These are phyloP conservation scores for Steromphala cineraria DNA, from an alignment of 2,888 invertebrate genomes.

Conservation along the genomic window DNA sequence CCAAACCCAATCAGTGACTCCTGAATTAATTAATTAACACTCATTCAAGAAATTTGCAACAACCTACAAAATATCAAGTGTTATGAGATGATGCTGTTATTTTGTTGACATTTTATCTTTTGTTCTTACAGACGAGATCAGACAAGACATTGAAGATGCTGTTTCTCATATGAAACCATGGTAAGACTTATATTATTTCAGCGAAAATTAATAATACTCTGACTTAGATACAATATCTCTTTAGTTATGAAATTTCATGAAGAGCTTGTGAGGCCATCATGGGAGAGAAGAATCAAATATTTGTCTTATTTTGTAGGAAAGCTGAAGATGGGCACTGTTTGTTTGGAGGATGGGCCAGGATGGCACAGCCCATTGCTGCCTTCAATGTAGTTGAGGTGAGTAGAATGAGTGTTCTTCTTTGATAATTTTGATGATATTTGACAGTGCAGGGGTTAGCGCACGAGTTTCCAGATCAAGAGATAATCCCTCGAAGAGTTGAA, in stretches of 20 bases:
- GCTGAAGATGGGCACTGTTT: slow-evolving; percentile 84
- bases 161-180: slow-evolving; percentile 96
- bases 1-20: no score
- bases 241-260: not conserved
- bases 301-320: slow-evolving; percentile 78
- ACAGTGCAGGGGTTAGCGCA: no score
- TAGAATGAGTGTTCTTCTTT: not conserved
- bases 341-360: slow-evolving; percentile 99
- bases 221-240: no score
- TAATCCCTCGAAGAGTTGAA: no score
- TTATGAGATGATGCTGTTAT: no score
- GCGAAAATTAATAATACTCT: not conserved
- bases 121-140: slow-evolving; percentile 89
- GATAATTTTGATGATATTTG: no score
- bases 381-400: slow-evolving; percentile 97
- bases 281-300: no score
- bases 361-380: slow-evolving; percentile 95
- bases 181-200: slow-evolving; percentile 77
- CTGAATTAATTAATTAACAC: no score
- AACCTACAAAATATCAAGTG: no score
- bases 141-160: slow-evolving; percentile 98
- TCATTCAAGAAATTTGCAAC: no score
- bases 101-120: no score
- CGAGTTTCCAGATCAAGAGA: no score
- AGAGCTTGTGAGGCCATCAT: not conserved